These are phyloP conservation scores for Timema podura DNA, from an alignment of 2,888 invertebrate genomes.

Conservation along the genomic window DNA sequence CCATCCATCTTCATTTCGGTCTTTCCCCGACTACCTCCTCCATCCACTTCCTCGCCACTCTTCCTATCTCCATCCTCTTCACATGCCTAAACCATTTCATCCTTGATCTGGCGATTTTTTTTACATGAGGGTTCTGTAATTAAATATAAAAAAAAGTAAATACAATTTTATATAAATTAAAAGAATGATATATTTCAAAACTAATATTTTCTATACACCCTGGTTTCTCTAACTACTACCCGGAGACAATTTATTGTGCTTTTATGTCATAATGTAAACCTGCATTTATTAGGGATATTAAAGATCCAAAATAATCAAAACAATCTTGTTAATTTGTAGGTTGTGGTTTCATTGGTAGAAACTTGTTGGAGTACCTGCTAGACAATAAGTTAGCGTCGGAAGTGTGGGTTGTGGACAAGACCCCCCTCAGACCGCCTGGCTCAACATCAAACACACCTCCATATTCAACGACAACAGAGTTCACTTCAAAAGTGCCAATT, in stretches of 20 bases:
- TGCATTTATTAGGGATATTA: too few relatives aligned
- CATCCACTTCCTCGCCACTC: too few relatives aligned
- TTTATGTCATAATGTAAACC: too few relatives aligned
- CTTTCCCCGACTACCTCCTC: too few relatives aligned
- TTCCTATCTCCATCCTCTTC: too few relatives aligned
- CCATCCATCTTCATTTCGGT: too few relatives aligned
- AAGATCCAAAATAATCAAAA: background rate
- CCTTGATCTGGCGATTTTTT: too few relatives aligned
- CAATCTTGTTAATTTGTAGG: constrained; percentile 54
- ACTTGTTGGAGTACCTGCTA: constrained; percentile 77
- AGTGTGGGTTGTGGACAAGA: constrained; percentile 84
- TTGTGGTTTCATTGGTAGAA: constrained; percentile 90
- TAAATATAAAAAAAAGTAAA: too few relatives aligned
- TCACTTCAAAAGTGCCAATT: constrained; percentile 86
- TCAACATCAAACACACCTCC: constrained; percentile 68
- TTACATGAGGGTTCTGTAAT: too few relatives aligned
- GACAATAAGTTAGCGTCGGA: constrained; percentile 69
- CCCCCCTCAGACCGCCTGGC: constrained; percentile 91
- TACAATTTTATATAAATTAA: too few relatives aligned
- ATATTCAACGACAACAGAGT: constrained; percentile 71
- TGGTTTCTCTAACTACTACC: background rate
- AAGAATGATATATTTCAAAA: background rate
- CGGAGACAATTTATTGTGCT: background rate
- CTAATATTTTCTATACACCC: background rate
- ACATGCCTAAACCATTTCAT: too few relatives aligned